Evolutionary conservation across 2,113 vertebrate genomes (phyloP).

Genomic region (Cebidichthys violaceus): DNA sequence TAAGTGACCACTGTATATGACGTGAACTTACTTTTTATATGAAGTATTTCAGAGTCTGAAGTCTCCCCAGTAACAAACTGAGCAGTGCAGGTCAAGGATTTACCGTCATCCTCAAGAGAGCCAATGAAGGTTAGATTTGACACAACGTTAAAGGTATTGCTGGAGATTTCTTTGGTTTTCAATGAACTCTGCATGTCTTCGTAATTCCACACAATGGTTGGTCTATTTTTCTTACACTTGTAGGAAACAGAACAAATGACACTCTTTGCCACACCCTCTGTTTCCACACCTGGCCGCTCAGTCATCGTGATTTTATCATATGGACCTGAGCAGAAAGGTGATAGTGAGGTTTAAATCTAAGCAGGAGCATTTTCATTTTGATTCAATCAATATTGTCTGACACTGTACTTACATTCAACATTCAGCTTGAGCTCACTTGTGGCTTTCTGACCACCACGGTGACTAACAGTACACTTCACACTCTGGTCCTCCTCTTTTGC

Average conservation of each 20-base stretch:
- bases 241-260: slow-evolving; percentile 70
- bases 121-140: slow-evolving; percentile 73
- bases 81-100: slow-evolving; percentile 69
- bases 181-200: slow-evolving; percentile 53
- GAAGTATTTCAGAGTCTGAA: slow-evolving; percentile 48
- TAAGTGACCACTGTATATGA: background rate
- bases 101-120: slow-evolving; percentile 59
- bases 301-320: slow-evolving; percentile 60
- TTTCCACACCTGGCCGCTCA: slow-evolving; percentile 40
- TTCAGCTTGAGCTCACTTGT: slow-evolving; percentile 43
- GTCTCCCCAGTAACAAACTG: slow-evolving; percentile 44
- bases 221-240: slow-evolving; percentile 62
- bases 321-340: slow-evolving; percentile 59
- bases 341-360: background rate
- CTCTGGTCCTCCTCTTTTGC: slow-evolving; percentile 59
- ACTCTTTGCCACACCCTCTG: slow-evolving; percentile 64
- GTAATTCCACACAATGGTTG: slow-evolving; percentile 71
- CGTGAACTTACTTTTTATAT: slow-evolving; percentile 63
- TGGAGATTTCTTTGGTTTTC: background rate
- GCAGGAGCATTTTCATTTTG: background rate
- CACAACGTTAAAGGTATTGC: background rate
- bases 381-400: background rate
- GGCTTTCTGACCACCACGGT: slow-evolving; percentile 56
- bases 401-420: slow-evolving; percentile 69
- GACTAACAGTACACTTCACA: slow-evolving; percentile 60